phyloP scores from a whole-genome alignment of 2,888 invertebrate genomes.

The Brachylomia viminalis region DNA sequence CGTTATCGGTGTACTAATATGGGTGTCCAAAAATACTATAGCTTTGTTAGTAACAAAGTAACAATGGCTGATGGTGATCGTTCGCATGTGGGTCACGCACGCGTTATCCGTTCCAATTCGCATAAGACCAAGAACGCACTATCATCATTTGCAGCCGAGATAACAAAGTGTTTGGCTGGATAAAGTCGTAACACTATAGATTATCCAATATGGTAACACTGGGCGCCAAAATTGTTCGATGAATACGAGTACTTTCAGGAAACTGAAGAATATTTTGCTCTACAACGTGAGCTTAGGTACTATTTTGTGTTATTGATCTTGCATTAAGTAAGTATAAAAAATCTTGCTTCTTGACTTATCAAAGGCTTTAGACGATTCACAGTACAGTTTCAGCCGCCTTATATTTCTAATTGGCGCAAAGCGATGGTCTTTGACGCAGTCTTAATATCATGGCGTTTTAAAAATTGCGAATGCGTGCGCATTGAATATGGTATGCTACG shows the following conservation, averaged over 20 bases:
- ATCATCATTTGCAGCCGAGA: slow-evolving; percentile 49
- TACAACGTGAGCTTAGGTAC: background rate
- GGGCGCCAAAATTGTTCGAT: background rate
- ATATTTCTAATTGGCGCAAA: background rate
- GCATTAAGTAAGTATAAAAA: background rate
- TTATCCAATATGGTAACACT: slow-evolving; percentile 27
- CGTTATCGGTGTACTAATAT: slow-evolving; percentile 57
- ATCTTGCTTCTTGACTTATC: background rate
- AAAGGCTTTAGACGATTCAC: background rate
- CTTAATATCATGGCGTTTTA: slow-evolving; percentile 4
- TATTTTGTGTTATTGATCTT: background rate
- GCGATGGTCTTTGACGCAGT: background rate
- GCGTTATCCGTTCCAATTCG: slow-evolving; percentile 60
- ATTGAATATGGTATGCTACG: slow-evolving; percentile 15
- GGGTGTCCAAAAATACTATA: slow-evolving; percentile 58
- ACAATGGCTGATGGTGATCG: slow-evolving; percentile 42
- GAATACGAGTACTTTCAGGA: background rate
- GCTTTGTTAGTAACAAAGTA: slow-evolving; percentile 40
- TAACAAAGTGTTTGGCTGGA: slow-evolving; percentile 45
- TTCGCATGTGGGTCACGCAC: slow-evolving; percentile 64
- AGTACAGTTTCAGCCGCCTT: background rate
- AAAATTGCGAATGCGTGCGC: slow-evolving; percentile 26
- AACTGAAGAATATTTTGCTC: background rate
- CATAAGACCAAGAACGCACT: slow-evolving; percentile 56
- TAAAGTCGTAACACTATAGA: slow-evolving; percentile 29